These are phyloP conservation scores for Andrena flavipes DNA, from an alignment of 2,888 invertebrate species.

Conservation along the genomic window DNA sequence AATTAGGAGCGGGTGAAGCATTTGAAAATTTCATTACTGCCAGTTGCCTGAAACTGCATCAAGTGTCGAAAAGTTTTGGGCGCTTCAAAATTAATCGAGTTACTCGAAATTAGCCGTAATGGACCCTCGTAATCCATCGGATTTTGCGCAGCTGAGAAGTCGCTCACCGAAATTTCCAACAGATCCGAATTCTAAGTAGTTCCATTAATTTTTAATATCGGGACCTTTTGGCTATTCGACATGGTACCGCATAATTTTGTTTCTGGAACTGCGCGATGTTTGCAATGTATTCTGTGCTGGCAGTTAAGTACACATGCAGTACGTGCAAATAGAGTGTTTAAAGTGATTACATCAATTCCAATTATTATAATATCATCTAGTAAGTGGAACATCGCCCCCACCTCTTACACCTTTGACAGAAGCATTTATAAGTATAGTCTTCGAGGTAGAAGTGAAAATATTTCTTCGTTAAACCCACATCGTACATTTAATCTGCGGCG, in stretches of 20 bases:
- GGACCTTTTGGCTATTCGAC: background rate
- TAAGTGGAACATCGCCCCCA: no score
- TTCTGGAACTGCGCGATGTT: background rate
- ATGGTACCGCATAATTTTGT: background rate
- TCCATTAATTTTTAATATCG: constrained; percentile 38
- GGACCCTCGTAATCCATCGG: constrained; percentile 53
- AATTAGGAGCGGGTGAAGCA: constrained; percentile 19
- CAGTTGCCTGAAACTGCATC: constrained; percentile 45
- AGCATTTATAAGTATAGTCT: no score
- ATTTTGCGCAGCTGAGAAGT: constrained; percentile 46
- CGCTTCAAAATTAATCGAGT: constrained; percentile 49
- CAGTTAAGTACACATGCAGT: no score
- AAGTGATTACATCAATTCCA: no score
- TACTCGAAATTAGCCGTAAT: constrained; percentile 56
- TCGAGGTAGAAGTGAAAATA: no score
- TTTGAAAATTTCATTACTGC: constrained; percentile 47
- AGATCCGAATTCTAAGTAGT: constrained; percentile 34
- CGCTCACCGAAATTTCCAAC: constrained; percentile 39
- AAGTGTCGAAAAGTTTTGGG: constrained; percentile 48
- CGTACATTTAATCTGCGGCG: no score
- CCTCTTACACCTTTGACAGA: no score
- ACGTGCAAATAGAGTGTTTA: no score
- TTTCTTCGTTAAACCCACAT: no score
- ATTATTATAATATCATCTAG: no score
- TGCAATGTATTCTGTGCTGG: no score